These are phyloP conservation scores for Ctenicera cuprea DNA, from an alignment of 2,888 invertebrate genomes.

Conservation along the genomic window DNA sequence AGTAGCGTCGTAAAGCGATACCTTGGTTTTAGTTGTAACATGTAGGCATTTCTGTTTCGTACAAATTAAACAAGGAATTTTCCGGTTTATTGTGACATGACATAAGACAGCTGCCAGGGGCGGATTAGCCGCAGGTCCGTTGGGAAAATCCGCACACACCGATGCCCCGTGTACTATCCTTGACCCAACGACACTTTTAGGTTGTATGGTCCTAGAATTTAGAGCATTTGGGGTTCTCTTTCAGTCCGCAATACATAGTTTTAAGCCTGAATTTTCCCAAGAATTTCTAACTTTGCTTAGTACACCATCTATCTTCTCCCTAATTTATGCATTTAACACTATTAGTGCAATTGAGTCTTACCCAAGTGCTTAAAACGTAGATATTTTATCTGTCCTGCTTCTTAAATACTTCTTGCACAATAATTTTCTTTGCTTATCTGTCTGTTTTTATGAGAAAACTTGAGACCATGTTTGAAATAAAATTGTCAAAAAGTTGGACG, in stretches of 20 bases:
- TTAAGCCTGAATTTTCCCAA: too few species aligned
- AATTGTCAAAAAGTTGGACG: conserved; percentile 10
- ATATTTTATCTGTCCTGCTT: background rate
- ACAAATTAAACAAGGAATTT: conserved; percentile 38
- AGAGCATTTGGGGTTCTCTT: background rate
- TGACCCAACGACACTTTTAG: conserved; percentile 6
- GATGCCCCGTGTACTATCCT: background rate
- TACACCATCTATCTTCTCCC: too few species aligned
- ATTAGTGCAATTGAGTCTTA: too few species aligned
- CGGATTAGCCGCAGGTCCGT: conserved; percentile 27
- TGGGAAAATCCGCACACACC: conserved; percentile 18
- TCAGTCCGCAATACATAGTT: background rate
- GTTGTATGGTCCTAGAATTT: background rate
- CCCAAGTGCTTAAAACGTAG: background rate
- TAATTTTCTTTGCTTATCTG: background rate
- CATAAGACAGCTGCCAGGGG: conserved; percentile 38
- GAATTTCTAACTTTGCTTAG: too few species aligned
- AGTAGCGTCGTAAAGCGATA: conserved; percentile 25
- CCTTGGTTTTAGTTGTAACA: conserved; percentile 31
- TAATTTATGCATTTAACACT: too few species aligned
- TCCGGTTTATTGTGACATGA: conserved; percentile 37
- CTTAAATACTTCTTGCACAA: background rate
- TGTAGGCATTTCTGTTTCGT: conserved; percentile 15
- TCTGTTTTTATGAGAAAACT: background rate
- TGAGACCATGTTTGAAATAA: background rate